Evolutionary conservation across 2,888 invertebrate species (phyloP).

Genomic region (Sepiola atlantica): DNA sequence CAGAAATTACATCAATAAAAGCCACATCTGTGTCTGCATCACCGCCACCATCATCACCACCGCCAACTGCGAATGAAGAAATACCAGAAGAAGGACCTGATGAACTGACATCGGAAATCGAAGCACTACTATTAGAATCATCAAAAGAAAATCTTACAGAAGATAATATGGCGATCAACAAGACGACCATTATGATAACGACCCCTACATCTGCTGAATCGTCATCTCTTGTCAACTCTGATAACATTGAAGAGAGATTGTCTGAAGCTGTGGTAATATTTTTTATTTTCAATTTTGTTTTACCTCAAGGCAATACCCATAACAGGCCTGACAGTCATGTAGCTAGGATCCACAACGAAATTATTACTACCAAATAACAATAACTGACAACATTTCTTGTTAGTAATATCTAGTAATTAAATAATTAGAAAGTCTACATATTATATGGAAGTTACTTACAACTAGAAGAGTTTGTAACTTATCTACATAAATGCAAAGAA

Average conservation of each 20-base stretch:
- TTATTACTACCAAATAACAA: too few relatives aligned
- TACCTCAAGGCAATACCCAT: not conserved
- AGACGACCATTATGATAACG: not conserved
- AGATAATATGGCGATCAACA: not conserved
- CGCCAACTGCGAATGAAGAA: not conserved
- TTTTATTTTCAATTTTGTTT: not conserved
- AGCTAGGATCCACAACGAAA: too few relatives aligned
- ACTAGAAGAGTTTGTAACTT: too few relatives aligned
- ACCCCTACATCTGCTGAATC: not conserved
- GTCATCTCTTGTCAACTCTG: not conserved
- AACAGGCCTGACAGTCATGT: too few relatives aligned
- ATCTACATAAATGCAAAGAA: too few relatives aligned
- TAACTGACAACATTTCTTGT: too few relatives aligned
- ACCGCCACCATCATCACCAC: not conserved
- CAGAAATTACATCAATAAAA: not conserved
- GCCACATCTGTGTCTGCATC: not conserved
- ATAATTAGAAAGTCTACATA: too few relatives aligned
- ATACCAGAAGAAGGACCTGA: slow-evolving; percentile 32
- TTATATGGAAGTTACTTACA: too few relatives aligned
- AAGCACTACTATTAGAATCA: not conserved
- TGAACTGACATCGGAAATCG: not conserved
- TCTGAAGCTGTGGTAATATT: slow-evolving; percentile 22
- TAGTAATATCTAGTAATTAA: too few relatives aligned
- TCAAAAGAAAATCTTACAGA: not conserved
- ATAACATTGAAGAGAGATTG: not conserved